phyloP scores from a whole-genome alignment of 2,888 invertebrate genomes.

The Agonopterix subpropinquella region DNA sequence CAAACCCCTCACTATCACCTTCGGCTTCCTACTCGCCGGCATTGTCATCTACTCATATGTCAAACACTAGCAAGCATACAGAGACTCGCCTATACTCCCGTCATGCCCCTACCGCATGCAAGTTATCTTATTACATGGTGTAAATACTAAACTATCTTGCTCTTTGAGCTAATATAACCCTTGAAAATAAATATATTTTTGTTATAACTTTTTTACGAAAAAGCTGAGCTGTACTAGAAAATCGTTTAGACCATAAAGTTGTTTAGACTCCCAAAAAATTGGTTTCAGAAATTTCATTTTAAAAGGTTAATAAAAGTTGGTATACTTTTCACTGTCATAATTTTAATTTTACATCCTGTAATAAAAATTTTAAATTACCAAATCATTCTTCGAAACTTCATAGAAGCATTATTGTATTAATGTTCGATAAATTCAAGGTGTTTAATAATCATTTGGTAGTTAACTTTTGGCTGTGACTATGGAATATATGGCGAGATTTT shows the following conservation, averaged over 20 bases:
- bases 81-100: not conserved
- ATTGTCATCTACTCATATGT: conserved; percentile 78
- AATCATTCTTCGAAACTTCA: no score
- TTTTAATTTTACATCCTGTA: no score
- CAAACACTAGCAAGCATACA: conserved; percentile 41
- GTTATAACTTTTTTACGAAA: not conserved
- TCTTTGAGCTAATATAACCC: not conserved
- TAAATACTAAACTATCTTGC: not conserved
- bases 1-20: conserved; percentile 82
- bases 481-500: no score
- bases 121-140: not conserved
- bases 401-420: no score
- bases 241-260: not conserved
- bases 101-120: not conserved
- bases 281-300: no score
- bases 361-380: no score
- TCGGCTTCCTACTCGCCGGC: conserved; percentile 81
- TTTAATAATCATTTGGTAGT: no score
- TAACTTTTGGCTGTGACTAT: no score
- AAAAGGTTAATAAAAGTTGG: no score
- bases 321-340: no score
- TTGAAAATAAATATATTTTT: not conserved
- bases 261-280: no score
- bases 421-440: no score
- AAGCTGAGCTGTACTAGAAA: not conserved